Percentiles rank a stretch among this genome's conserved stretches.
Conservation (phyloP, 2,113 vertebrate genomes). For the Brachypteracias leptosomus region DNA sequence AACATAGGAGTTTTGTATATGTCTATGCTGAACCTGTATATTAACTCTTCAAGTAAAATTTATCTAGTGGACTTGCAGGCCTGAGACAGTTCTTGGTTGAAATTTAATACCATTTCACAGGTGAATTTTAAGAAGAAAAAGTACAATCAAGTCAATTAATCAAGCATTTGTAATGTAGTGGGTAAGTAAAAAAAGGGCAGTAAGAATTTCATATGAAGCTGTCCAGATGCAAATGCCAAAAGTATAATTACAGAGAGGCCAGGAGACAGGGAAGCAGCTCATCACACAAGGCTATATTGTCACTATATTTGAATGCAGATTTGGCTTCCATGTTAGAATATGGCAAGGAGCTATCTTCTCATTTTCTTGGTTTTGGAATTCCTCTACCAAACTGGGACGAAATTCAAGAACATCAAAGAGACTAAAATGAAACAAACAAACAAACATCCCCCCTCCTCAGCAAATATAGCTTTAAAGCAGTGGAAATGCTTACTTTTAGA, state of each 20-base stretch:
- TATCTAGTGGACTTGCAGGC: neutral
- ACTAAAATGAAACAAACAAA: neutral
- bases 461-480: neutral
- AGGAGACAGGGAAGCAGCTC: neutral
- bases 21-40: neutral
- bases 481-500: neutral
- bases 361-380: neutral
- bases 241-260: neutral
- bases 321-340: neutral
- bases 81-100: neutral
- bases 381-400: neutral
- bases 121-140: neutral
- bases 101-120: neutral
- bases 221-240: neutral
- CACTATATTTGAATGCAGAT: neutral
- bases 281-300: neutral
- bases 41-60: neutral
- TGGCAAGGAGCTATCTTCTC: neutral
- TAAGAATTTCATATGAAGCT: neutral
- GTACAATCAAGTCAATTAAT: neutral
- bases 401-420: neutral
- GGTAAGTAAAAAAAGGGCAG: neutral
- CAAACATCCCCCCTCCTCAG: rapidly evolving
- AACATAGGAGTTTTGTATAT: neutral
- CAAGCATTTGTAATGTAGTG: neutral